Evolutionary conservation across 1,140 invertebrate genomes (phyloP), one percentile per base, ranked within the genome.

Genomic region (Drosophila ohnishii): DNA sequence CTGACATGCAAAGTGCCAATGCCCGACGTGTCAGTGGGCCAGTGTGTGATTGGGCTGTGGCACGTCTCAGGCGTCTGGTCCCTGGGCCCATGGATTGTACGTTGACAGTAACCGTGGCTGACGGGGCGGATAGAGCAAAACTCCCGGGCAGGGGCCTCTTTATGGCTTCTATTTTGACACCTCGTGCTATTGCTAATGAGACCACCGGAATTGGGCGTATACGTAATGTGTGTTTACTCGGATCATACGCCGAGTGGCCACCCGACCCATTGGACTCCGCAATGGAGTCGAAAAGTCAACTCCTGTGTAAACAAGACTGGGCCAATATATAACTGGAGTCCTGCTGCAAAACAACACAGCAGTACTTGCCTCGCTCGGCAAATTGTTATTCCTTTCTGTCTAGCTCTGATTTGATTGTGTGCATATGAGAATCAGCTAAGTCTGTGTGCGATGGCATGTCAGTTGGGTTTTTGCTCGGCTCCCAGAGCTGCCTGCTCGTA

Each of bases 131-230:
- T 50, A 50, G 34, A 25, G 51, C 51, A 25, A 37, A 25, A 35
- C 50, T 19, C 39, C 25, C 19, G 40, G 14, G 35, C 39, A 35
- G 16, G 50, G 32, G 63, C 50, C 42, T 60, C 42, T 77, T 75
- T 74, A 74, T 56, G 71, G 55, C 53, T 51, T 42, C 39, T 48
- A 34, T 57, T 74, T 28, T 40, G 63, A 45, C 53, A 60, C 51
- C 61, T 69, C 42, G 47, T 82, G 62, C 71, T 69, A 70, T 71
- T 70, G 65, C 70, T 86, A 85, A 85, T 85, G 78, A 85, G 65
- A 55, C 35, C 30, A 35, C 25, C 22, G 28, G 53, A 30, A 14
- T 19, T 13, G 47, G 55, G 34, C 72, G 66, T 63, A 62, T 78
- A 50, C 67, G 61, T 28, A 69, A 69, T 86, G 45, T 40, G 55